These are phyloP conservation scores for Synanthedon tipuliformis DNA, from an alignment of 2,888 invertebrate species.

Conservation along the genomic window DNA sequence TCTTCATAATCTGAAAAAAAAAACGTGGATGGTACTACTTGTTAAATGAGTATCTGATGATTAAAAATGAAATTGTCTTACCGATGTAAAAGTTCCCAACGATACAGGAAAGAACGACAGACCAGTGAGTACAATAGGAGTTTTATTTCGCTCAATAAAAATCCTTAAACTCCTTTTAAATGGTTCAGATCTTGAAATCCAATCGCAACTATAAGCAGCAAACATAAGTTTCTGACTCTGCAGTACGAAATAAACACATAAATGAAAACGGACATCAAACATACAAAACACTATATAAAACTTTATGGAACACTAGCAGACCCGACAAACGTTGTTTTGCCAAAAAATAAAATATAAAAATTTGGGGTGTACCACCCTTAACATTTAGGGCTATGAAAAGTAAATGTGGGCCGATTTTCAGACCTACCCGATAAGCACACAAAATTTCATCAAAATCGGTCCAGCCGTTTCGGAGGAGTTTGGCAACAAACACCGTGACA, in stretches of 20 bases:
- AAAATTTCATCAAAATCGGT: too few relatives aligned
- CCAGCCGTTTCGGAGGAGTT: too few relatives aligned
- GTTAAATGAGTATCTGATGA: not conserved
- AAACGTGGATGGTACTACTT: not conserved
- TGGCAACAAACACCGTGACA: too few relatives aligned
- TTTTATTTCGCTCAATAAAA: constrained; percentile 11
- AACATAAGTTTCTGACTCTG: constrained; percentile 5
- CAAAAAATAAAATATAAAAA: too few relatives aligned
- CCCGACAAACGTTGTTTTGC: too few relatives aligned
- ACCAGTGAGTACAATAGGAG: not conserved
- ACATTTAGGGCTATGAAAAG: too few relatives aligned
- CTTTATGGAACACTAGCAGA: too few relatives aligned
- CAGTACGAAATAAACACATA: not conserved
- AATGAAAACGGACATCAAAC: not conserved
- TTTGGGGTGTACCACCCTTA: too few relatives aligned
- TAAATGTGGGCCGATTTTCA: too few relatives aligned
- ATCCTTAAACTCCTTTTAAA: constrained; percentile 13
- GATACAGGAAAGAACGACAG: not conserved
- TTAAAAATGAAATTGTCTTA: not conserved
- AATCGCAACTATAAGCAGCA: constrained; percentile 2
- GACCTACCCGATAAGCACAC: too few relatives aligned
- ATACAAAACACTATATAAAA: too few relatives aligned
- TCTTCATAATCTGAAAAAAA: constrained; percentile 4
- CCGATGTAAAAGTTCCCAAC: not conserved
- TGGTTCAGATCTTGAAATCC: constrained; percentile 3